These are phyloP conservation scores for Oxyura jamaicensis DNA, from an alignment of 2,113 vertebrate genomes.

Conservation along the genomic window DNA sequence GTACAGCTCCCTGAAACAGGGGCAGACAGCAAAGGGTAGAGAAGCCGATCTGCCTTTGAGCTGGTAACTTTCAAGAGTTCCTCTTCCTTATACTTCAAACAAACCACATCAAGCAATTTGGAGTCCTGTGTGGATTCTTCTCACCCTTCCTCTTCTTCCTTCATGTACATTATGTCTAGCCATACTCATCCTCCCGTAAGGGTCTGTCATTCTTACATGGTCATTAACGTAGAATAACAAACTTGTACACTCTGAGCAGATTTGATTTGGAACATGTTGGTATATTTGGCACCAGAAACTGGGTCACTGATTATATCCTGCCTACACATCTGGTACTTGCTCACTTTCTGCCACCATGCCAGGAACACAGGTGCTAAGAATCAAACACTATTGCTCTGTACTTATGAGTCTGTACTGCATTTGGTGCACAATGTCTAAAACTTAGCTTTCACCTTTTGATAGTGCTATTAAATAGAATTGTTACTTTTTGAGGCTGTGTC, in stretches of 20 bases:
- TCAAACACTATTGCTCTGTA: neutral
- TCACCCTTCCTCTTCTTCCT: neutral
- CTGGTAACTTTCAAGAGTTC: neutral
- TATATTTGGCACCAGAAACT: slow-evolving; percentile 57
- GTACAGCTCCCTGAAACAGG: neutral
- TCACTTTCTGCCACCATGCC: slow-evolving; percentile 40
- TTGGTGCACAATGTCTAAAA: neutral
- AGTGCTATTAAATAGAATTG: slow-evolving; percentile 36
- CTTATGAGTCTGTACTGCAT: neutral
- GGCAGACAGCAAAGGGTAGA: neutral
- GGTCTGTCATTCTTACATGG: slow-evolving; percentile 31
- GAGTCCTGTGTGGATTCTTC: neutral
- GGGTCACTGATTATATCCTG: slow-evolving; percentile 56
- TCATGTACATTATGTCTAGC: neutral
- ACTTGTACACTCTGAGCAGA: slow-evolving; percentile 65
- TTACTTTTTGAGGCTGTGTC: slow-evolving; percentile 40
- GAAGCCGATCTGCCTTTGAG: neutral
- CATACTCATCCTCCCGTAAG: neutral
- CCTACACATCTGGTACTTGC: slow-evolving; percentile 54
- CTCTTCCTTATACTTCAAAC: neutral
- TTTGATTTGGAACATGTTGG: slow-evolving; percentile 63
- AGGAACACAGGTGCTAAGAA: slow-evolving; percentile 57
- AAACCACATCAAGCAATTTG: neutral
- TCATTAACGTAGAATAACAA: slow-evolving; percentile 62
- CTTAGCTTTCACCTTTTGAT: slow-evolving; percentile 52